Conservation (phyloP, 2,113 vertebrate species). For the Odocoileus hemionus region DNA sequence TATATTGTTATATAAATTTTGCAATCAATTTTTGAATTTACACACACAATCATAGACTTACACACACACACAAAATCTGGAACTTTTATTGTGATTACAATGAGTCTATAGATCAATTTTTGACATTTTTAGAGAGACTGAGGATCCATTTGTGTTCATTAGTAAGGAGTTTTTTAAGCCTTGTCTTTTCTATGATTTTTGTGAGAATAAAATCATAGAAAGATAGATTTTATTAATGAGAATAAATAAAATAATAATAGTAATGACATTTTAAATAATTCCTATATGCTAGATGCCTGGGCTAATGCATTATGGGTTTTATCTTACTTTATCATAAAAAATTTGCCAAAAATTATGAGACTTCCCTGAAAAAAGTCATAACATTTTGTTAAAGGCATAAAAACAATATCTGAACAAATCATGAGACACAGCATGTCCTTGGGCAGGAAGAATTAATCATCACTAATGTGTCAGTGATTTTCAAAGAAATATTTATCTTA, state of each 20-base stretch:
- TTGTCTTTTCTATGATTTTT: background rate
- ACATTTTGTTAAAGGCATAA: constrained; percentile 9
- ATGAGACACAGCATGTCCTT: background rate
- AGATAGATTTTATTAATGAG: background rate
- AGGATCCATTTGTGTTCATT: background rate
- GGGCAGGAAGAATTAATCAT: background rate
- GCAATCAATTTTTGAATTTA: background rate
- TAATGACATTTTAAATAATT: background rate
- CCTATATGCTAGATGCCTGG: background rate
- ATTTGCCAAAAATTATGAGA: background rate
- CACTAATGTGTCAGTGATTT: background rate
- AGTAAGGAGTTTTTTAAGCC: background rate
- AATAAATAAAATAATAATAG: background rate
- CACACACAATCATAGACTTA: background rate
- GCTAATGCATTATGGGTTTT: background rate
- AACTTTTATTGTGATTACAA: background rate
- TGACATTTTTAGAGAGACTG: background rate
- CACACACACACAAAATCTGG: background rate
- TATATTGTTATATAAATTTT: background rate
- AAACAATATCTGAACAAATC: background rate
- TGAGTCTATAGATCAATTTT: background rate
- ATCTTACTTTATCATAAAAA: background rate
- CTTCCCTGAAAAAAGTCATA: background rate
- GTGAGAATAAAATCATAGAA: background rate
- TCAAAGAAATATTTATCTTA: background rate